Evolutionary conservation across 2,797 vertebrate genomes (phyloP).

Genomic region (Threskiornis aethiopicus): DNA sequence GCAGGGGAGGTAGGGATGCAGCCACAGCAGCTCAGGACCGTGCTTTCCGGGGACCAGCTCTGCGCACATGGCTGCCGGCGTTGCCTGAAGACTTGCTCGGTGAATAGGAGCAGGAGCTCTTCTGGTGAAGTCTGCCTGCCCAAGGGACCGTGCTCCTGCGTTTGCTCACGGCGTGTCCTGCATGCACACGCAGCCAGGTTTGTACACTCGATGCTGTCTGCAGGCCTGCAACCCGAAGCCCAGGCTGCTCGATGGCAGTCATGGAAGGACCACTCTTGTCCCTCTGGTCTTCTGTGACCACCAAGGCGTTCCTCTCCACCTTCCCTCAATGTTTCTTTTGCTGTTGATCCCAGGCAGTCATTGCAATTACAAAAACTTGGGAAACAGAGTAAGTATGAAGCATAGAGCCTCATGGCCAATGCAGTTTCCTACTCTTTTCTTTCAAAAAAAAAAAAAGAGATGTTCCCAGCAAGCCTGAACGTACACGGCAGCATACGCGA

Average conservation of each 20-base stretch:
- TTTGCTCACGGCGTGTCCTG: rapidly evolving
- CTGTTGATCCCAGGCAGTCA: background rate
- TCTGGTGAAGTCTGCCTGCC: background rate
- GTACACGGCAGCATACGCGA: rapidly evolving
- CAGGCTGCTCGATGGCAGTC: rapidly evolving
- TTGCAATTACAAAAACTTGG: background rate
- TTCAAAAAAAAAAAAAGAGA: background rate
- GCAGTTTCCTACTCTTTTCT: background rate
- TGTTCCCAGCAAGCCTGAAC: background rate
- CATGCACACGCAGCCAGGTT: rapidly evolving
- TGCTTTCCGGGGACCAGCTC: background rate
- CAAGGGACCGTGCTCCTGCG: background rate
- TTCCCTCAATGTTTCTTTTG: background rate
- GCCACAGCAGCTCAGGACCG: background rate
- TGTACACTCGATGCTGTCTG: background rate
- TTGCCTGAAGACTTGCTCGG: rapidly evolving
- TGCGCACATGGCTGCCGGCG: background rate
- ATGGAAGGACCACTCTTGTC: background rate
- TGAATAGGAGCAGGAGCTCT: background rate
- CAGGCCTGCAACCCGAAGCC: background rate
- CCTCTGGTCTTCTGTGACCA: background rate
- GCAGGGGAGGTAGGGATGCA: background rate
- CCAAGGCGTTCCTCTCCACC: background rate
- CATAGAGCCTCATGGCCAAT: background rate
- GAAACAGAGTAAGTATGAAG: background rate